Base-by-base conservation (phyloP, 2,888 invertebrate species). In the Ligdia adustata region DNA sequence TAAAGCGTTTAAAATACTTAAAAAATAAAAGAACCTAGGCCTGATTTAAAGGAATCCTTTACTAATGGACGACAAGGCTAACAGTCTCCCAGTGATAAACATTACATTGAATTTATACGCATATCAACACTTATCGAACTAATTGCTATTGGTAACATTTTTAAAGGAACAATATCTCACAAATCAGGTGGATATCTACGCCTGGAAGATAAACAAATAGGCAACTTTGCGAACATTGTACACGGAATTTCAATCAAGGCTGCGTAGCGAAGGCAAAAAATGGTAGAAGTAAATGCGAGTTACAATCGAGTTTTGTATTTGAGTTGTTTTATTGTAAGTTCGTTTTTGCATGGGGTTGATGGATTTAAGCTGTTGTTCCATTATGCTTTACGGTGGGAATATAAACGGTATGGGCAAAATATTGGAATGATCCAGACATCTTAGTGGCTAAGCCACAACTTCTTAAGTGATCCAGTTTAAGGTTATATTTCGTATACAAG, bases 211-310 rank as follows among this genome's bases (percentile, higher is more conserved):
- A 81, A 76, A 74, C 79, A 80, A 82, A 82, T 83, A 81, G 77
- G 75, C 75, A 73, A 75, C 71, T 76, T 69, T 71, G 43, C 73
- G 79, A 79, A 86, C 83, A 84, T 79, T 81, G 85, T 82, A 88
- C 89, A 90, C 70, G 88, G 89, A 90, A 89, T 89, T 88, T 90
- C 89, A 90, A 90, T 90, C 89, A 89, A 81, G 69, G 69, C 62
- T 29, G 52, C 35, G 12, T 11, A 9, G 4, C 15, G 26, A 35
- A 32, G 11, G 29, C 49, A 44, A 46, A 11, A 24, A 66, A 67
- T 24, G 52, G 37, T 55, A 50, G 49, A 69, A 66, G 47, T 54
- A 13, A 6, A 18, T 3, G 9, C 1, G 1, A 5, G 22, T 3
- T 42, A 45, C 18, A 24, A 4, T 33, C 38, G 6, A 66, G 39